Conservation (phyloP, 2,888 invertebrate species). For the Ophioninae sp. region DNA sequence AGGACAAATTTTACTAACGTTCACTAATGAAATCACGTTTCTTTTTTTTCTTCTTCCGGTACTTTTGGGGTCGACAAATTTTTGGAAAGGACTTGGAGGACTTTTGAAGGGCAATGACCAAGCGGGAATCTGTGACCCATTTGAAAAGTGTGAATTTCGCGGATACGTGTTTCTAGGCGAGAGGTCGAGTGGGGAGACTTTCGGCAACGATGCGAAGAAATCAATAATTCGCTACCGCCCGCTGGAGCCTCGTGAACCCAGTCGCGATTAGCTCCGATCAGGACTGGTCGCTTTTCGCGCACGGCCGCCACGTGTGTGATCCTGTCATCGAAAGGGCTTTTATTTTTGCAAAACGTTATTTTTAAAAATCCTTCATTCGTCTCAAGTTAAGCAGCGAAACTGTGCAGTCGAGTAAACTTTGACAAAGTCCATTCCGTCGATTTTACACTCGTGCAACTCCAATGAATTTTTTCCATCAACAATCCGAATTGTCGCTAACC, state of each 20-base stretch:
- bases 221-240: conserved; percentile 52
- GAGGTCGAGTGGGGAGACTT: conserved; percentile 2
- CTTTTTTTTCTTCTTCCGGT: neutral
- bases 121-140: too few species aligned
- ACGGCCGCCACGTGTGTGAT: conserved; percentile 43
- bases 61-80: neutral
- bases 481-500: neutral
- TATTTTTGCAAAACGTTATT: neutral
- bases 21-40: too few species aligned
- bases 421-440: neutral
- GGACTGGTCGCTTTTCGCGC: conserved; percentile 29
- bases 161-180: conserved; percentile 1
- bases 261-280: conserved; percentile 44
- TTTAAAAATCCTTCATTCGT: neutral
- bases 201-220: conserved; percentile 35
- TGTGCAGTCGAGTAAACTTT: neutral
- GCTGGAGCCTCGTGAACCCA: conserved; percentile 38
- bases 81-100: neutral
- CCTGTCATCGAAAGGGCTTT: conserved; percentile 24
- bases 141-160: neutral
- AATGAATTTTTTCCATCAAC: neutral
- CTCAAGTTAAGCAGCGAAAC: neutral
- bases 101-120: conserved; percentile 8
- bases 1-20: too few species aligned
- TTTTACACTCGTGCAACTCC: neutral